Evolutionary conservation across 2,888 invertebrate species (phyloP).

Genomic region (Eilema caniola): DNA sequence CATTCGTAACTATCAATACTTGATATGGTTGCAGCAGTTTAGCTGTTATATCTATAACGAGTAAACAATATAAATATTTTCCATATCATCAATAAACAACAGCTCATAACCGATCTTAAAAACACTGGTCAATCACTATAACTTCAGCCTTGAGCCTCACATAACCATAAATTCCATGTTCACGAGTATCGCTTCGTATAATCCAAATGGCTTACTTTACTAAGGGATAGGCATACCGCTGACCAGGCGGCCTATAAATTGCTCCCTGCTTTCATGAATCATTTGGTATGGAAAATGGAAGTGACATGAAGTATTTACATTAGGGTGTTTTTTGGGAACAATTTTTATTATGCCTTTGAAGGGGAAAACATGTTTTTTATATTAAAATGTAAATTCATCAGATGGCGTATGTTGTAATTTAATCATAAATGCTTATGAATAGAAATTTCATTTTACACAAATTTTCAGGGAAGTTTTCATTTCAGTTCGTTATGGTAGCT

Average conservation of each 20-base stretch:
- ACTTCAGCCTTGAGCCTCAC: conserved; percentile 22
- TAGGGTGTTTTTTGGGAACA: conserved; percentile 19
- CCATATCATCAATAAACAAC: conserved; percentile 9
- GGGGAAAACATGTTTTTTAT: conserved; percentile 6
- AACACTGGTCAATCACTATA: conserved; percentile 47
- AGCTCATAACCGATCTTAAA: conserved; percentile 28
- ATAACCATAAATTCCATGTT: conserved; percentile 52
- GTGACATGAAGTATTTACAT: conserved; percentile 43
- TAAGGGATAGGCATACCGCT: conserved; percentile 53
- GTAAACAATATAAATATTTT: neutral
- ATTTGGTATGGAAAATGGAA: conserved; percentile 54
- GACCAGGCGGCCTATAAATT: conserved; percentile 63
- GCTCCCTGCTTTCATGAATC: conserved; percentile 64
- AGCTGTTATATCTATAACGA: neutral
- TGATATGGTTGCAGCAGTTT: too few species aligned
- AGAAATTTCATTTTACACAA: neutral
- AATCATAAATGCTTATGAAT: neutral
- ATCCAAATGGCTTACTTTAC: conserved; percentile 57
- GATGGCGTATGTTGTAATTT: conserved; percentile 3
- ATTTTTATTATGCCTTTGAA: conserved; percentile 13
- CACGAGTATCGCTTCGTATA: conserved; percentile 39
- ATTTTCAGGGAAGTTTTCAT: neutral
- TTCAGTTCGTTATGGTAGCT: too few species aligned
- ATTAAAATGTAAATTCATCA: conserved; percentile 8
- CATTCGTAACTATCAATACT: too few species aligned